Evolutionary conservation across 2,113 vertebrate genomes (phyloP), one percentile per base, ranked within the genome.

Genomic region (Guaruba guarouba): DNA sequence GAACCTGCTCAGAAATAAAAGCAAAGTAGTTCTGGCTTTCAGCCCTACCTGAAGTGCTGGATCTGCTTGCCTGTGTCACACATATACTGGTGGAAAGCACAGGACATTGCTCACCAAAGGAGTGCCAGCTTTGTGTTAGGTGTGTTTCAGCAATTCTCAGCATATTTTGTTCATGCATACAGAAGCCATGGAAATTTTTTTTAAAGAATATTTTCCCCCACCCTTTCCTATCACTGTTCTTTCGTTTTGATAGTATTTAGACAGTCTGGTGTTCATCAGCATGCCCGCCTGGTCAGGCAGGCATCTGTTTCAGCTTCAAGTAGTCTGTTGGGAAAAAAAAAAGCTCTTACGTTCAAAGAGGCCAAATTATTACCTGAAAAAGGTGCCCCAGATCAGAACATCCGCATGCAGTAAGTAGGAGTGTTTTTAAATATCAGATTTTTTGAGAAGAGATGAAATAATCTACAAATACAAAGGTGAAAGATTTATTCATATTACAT

Each of bases 301-400:
- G 67, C 80, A 93, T 76, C 81, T 92, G 78, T 69, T 94, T 90
- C 89, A 80, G 57, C 66, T 91, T 95, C 81, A 85, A 73, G 81
- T 16, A 23, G 22, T 87, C 86, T 62, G 39, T 18, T 17, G 46
- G 61, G 25, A 25, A 25, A 82, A 78, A 73, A 76, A 78, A 76
- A 92, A 62, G 17, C 44, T 70, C 77, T 62, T 49, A 22, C 9
- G 28, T 77, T 91, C 84, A 88, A 87, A 95, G 75, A 80, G 78
- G 62, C 25, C 75, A 81, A 93, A 88, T 64, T 64, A 83, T 62
- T 76, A 93, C 76, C 79, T 90, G 88, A 75, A 71, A 46, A 92
- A 29, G 23, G 39, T 90, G 12, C 43, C 55, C 51, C 61, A 78
- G 61, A 57, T 61, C 55, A 90, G 46, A 95, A 78, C 37, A 83